A percentile compares a stretch with the other conserved stretches of the same genome.
Conservation (phyloP, 1,140 invertebrate species). For the Eciton burchellii region DNA sequence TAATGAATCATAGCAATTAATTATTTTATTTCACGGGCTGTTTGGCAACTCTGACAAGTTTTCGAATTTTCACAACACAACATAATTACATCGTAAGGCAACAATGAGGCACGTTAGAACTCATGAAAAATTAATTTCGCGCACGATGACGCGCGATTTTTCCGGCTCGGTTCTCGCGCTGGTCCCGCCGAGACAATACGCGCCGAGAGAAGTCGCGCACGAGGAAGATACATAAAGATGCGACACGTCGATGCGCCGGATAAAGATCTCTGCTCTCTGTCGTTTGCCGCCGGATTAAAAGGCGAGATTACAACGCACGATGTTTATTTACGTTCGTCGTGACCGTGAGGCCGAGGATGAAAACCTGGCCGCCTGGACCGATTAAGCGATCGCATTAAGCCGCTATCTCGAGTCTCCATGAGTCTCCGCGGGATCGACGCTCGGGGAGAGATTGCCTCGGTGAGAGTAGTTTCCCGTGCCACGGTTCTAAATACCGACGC, state of each 20-base stretch:
- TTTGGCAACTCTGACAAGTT: not conserved
- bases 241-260: not conserved
- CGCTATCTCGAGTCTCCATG: not conserved
- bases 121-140: not conserved
- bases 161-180: not conserved
- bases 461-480: constrained; percentile 46
- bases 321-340: constrained; percentile 1
- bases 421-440: constrained; percentile 15
- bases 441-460: constrained; percentile 24
- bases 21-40: not conserved
- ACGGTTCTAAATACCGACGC: constrained; percentile 54
- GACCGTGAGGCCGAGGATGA: constrained; percentile 20
- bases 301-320: not conserved
- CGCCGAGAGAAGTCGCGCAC: not conserved
- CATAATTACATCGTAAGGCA: not conserved
- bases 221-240: no score
- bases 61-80: not conserved
- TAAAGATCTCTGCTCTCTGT: not conserved
- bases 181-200: not conserved
- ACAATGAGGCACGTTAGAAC: not conserved
- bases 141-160: not conserved
- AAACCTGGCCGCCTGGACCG: constrained; percentile 30
- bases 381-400: constrained; percentile 43
- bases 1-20: constrained; percentile 11
- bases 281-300: constrained; percentile 27